These are phyloP conservation scores for Alitta virens DNA, from an alignment of 2,888 invertebrate species.

Conservation along the genomic window DNA sequence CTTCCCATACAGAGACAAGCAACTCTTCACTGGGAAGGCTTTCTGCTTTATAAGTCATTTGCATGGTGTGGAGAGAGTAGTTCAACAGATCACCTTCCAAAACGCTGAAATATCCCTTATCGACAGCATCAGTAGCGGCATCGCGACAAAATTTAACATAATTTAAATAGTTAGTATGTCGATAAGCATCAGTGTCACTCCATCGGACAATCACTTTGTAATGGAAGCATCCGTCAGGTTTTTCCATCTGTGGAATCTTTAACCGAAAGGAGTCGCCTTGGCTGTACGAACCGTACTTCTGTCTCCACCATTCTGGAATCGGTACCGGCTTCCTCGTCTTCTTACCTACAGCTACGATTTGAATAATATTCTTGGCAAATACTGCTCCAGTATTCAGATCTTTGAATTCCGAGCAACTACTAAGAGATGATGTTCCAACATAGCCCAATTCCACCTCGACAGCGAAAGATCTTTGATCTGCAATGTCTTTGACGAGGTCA, in stretches of 20 bases:
- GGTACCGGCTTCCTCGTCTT: slow-evolving; percentile 38
- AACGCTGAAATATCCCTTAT: slow-evolving; percentile 19
- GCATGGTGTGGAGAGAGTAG: slow-evolving; percentile 34
- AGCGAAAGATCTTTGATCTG: slow-evolving; percentile 7
- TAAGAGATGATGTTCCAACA: slow-evolving; percentile 26
- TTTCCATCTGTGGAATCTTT: slow-evolving; percentile 30
- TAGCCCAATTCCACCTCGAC: slow-evolving; percentile 24
- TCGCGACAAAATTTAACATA: slow-evolving; percentile 30
- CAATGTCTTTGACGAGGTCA: slow-evolving; percentile 9
- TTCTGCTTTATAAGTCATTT: slow-evolving; percentile 41
- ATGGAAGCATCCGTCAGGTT: slow-evolving; percentile 27
- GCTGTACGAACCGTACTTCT: slow-evolving; percentile 34
- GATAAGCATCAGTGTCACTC: slow-evolving; percentile 29
- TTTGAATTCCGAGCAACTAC: slow-evolving; percentile 17
- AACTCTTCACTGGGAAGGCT: slow-evolving; percentile 40
- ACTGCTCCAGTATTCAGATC: slow-evolving; percentile 12
- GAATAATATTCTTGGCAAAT: slow-evolving; percentile 30
- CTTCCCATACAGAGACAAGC: slow-evolving; percentile 38
- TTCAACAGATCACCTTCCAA: slow-evolving; percentile 30
- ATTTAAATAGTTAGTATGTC: slow-evolving; percentile 28
- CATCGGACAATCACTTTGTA: slow-evolving; percentile 26
- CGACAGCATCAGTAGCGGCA: slow-evolving; percentile 27
- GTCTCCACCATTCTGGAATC: slow-evolving; percentile 46
- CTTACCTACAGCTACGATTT: slow-evolving; percentile 42
- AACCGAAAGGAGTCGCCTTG: slow-evolving; percentile 27